phyloP scores from a whole-genome alignment of 92 coral and sea anemone species.

The Porites rus region DNA sequence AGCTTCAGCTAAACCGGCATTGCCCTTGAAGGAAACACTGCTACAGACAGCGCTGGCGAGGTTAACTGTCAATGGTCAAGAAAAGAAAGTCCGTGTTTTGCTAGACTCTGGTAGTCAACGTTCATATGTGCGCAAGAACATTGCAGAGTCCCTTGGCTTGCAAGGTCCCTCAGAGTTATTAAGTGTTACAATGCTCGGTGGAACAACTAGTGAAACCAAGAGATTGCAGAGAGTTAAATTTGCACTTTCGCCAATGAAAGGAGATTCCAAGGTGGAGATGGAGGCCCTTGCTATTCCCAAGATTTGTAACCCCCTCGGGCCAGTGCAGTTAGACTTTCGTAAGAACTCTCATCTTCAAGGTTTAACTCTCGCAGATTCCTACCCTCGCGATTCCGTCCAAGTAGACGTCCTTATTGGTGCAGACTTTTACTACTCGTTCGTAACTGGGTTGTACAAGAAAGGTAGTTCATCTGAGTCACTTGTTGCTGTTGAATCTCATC shows the following conservation, averaged over 20 bases:
- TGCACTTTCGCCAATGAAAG: not conserved
- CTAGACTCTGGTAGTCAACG: slow-evolving; percentile 27
- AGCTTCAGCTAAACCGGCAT: slow-evolving; percentile 19
- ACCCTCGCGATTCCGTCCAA: slow-evolving; percentile 42
- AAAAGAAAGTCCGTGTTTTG: slow-evolving; percentile 16
- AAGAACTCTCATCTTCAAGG: slow-evolving; percentile 38
- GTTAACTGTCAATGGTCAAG: slow-evolving; percentile 15
- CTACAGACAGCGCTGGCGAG: slow-evolving; percentile 26
- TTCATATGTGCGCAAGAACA: not conserved
- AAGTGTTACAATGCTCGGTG: slow-evolving; percentile 15
- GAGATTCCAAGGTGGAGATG: slow-evolving; percentile 18
- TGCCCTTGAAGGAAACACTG: slow-evolving; percentile 11
- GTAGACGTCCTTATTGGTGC: slow-evolving; percentile 67
- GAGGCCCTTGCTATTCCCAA: slow-evolving; percentile 43
- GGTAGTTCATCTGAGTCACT: slow-evolving; percentile 15
- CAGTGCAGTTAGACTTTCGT: slow-evolving; percentile 28
- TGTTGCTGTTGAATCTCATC: slow-evolving; percentile 38
- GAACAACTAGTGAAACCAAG: slow-evolving; percentile 19
- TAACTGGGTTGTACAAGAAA: slow-evolving; percentile 46
- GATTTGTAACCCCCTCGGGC: slow-evolving; percentile 43
- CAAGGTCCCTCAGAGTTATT: slow-evolving; percentile 5
- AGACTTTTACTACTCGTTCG: slow-evolving; percentile 49
- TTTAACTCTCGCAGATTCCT: slow-evolving; percentile 54
- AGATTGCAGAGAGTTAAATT: not conserved
- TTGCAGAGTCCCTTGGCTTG: not conserved